Conservation (phyloP, 2,888 invertebrate species). For the Dynastes tityus region DNA sequence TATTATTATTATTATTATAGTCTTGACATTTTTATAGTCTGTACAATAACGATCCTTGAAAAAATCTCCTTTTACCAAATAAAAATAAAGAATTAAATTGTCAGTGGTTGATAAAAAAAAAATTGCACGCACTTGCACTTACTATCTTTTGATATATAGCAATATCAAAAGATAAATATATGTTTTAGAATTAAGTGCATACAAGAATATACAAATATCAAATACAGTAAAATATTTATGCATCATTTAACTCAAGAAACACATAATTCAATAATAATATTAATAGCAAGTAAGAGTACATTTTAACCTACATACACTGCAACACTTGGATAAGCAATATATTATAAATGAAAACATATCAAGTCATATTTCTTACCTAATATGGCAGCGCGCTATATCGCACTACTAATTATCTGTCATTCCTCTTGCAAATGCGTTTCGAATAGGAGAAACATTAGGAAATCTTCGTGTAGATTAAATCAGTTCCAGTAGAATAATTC, state of each 20-base stretch:
- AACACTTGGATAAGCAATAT: slow-evolving; percentile 14
- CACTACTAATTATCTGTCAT: slow-evolving; percentile 41
- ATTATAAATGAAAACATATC: slow-evolving; percentile 37
- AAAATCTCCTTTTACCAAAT: too few relatives aligned
- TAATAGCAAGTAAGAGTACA: slow-evolving; percentile 39
- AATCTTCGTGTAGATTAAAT: slow-evolving; percentile 39
- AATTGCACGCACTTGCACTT: too few relatives aligned
- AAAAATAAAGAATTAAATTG: too few relatives aligned
- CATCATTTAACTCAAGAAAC: slow-evolving; percentile 22
- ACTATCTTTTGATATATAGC: too few relatives aligned
- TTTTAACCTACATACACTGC: slow-evolving; percentile 45
- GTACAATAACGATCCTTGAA: too few relatives aligned
- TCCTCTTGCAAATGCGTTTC: slow-evolving; percentile 39
- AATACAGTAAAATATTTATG: slow-evolving; percentile 25
- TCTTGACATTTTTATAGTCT: too few relatives aligned
- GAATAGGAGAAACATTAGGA: slow-evolving; percentile 35
- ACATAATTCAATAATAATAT: slow-evolving; percentile 32
- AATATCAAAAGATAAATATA: too few relatives aligned
- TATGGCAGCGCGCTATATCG: slow-evolving; percentile 30
- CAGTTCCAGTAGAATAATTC: slow-evolving; percentile 39
- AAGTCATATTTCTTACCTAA: slow-evolving; percentile 42
- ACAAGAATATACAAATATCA: not conserved
- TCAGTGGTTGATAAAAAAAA: too few relatives aligned
- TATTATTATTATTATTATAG: too few relatives aligned
- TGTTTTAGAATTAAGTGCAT: too few relatives aligned